phyloP scores from a whole-genome alignment of 2,797 vertebrate genomes.

The Podarcis lilfordi region DNA sequence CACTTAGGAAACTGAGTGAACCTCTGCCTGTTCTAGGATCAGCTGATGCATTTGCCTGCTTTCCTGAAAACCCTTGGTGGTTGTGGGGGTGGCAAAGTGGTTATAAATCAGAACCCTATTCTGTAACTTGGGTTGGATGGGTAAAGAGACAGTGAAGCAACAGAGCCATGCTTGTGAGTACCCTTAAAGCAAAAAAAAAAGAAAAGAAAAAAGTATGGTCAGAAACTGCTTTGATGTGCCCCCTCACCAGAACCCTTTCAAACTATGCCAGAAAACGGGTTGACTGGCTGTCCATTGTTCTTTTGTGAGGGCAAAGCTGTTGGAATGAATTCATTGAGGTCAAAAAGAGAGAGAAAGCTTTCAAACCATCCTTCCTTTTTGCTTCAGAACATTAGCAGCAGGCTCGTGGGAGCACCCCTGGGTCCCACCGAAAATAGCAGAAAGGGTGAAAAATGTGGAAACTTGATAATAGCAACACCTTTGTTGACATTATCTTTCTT shows the following conservation, averaged over 20 bases:
- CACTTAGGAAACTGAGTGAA: too few relatives aligned
- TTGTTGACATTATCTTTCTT: slow-evolving; percentile 43
- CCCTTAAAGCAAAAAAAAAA: neutral
- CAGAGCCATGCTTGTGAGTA: too few relatives aligned
- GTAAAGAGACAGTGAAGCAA: too few relatives aligned
- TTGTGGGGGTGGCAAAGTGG: too few relatives aligned
- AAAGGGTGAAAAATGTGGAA: neutral
- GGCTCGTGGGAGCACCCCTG: neutral
- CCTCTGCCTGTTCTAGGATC: too few relatives aligned
- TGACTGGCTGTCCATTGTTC: neutral
- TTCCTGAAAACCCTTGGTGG: too few relatives aligned
- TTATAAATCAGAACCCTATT: too few relatives aligned
- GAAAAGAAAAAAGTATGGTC: neutral
- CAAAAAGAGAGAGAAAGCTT: neutral
- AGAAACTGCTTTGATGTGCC: neutral
- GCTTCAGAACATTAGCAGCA: neutral
- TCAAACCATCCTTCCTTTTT: too few relatives aligned
- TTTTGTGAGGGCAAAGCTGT: neutral
- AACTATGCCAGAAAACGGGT: neutral
- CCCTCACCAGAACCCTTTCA: too few relatives aligned
- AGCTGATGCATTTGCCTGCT: too few relatives aligned
- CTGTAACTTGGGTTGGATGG: too few relatives aligned
- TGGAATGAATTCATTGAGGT: neutral
- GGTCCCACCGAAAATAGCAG: neutral
- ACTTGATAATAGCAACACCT: neutral